Conservation (phyloP, 2,113 vertebrate genomes). For the Ornithorhynchus anatinus region DNA sequence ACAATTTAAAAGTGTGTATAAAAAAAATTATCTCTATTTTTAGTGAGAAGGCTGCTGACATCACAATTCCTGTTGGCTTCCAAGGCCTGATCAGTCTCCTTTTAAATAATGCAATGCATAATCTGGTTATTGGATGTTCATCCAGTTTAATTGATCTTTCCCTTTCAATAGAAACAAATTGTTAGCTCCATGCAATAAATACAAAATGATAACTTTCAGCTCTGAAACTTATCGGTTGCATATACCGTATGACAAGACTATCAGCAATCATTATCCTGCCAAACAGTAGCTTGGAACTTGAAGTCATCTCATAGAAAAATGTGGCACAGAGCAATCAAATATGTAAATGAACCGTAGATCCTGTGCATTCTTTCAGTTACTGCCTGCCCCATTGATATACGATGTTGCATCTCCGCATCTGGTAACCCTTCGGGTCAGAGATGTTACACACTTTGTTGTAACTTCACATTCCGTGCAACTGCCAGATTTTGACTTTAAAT, state of each 20-base stretch:
- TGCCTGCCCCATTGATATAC: neutral
- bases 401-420: neutral
- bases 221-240: too few species aligned
- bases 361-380: too few species aligned
- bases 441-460: neutral
- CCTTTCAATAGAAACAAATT: too few species aligned
- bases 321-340: neutral
- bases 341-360: neutral
- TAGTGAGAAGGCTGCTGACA: constrained; percentile 7
- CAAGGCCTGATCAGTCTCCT: constrained; percentile 18
- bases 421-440: neutral
- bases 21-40: constrained; percentile 33
- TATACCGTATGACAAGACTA: too few species aligned
- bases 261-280: too few species aligned
- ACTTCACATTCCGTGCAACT: neutral
- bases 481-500: neutral
- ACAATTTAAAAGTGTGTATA: constrained; percentile 29
- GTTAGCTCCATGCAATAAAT: too few species aligned
- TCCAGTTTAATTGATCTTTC: too few species aligned
- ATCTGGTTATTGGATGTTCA: neutral
- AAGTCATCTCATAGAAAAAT: neutral
- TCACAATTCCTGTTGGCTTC: constrained; percentile 12
- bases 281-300: neutral
- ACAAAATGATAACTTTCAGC: too few species aligned
- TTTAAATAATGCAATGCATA: constrained; percentile 23